These are phyloP conservation scores for Drosophila takahashii DNA, from an alignment of 1,140 invertebrate genomes.

Conservation along the genomic window DNA sequence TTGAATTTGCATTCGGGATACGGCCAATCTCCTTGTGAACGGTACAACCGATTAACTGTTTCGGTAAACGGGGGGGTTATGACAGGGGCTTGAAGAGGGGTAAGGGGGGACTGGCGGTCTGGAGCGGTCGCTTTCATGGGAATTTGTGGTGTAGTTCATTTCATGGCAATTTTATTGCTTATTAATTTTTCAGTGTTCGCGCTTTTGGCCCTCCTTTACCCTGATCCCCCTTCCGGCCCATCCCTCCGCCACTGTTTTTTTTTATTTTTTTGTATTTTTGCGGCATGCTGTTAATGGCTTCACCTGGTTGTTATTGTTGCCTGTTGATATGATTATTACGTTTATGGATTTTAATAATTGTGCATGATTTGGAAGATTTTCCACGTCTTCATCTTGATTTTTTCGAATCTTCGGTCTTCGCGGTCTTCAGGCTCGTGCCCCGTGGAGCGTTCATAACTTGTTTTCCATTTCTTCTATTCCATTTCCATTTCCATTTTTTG, in stretches of 20 bases:
- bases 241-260: not conserved
- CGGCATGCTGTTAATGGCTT: constrained; percentile 74
- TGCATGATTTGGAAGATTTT: constrained; percentile 83
- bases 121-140: constrained; percentile 71
- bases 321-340: constrained; percentile 82
- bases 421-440: constrained; percentile 59
- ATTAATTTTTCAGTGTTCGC: constrained; percentile 84
- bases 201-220: constrained; percentile 42
- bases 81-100: not conserved
- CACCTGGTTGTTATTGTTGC: constrained; percentile 46
- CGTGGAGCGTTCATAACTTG: constrained; percentile 69
- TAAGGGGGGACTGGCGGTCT: not conserved
- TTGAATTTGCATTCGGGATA: constrained; percentile 69
- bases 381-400: constrained; percentile 27
- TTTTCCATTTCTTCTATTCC: constrained; percentile 25
- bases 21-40: constrained; percentile 26
- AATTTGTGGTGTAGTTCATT: constrained; percentile 80
- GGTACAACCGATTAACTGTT: constrained; percentile 55
- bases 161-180: constrained; percentile 85
- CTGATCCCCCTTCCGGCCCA: too few relatives aligned
- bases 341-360: constrained; percentile 84
- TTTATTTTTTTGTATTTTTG: constrained; percentile 6
- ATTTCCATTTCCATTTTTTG: constrained; percentile 34
- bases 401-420: not conserved
- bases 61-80: constrained; percentile 14